Evolutionary conservation across 2,797 vertebrate genomes (phyloP), one percentile per base, ranked within the genome.

Genomic region (Neosilurus mollespiculum): DNA sequence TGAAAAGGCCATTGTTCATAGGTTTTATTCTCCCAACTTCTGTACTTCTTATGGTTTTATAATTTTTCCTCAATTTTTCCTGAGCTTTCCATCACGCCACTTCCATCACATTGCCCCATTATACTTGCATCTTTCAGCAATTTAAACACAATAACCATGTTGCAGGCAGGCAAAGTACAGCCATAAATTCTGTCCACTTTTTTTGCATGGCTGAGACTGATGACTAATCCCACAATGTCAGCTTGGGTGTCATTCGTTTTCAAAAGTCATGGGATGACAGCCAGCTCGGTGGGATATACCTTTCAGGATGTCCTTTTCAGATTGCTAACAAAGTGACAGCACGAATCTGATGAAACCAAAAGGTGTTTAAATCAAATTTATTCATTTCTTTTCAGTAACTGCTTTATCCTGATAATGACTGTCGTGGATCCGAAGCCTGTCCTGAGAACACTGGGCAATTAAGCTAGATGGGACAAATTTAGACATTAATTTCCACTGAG

Each of bases 221-320:
- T 69, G 76, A 70, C 51, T 88, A 90, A 93, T 92, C 92, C 90
- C 92, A 92, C 90, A 88, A 86, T 86, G 82, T 81, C 54, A 24
- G 53, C 81, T 43, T 34, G 10, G 11, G 56, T 20, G 11, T 22
- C 54, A 18, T 72, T 72, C n/a, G 30, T 75, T 37, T 76, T 76
- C 58, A 2, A n/a, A 77, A 73, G 24, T 30, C 18, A 76, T 10
- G 2, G 8, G 30, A 76, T 76, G 54, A 59, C 15, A 15, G 53
- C 15, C 26, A 30, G 15, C 8, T 20, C 9, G 4, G n/a, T 30
- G 24, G 24, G 51, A 54, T 26, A 16, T 54, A 43, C 43, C 43
- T 43, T 43, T 43, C 43, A 53, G 18, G 51, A 18, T 18, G 71
- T 54, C 15, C 18, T 73, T 54, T 30, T 58, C 20, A 30, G 30